phyloP scores from a whole-genome alignment of 2,113 vertebrate species.

The Brienomyrus brachyistius region DNA sequence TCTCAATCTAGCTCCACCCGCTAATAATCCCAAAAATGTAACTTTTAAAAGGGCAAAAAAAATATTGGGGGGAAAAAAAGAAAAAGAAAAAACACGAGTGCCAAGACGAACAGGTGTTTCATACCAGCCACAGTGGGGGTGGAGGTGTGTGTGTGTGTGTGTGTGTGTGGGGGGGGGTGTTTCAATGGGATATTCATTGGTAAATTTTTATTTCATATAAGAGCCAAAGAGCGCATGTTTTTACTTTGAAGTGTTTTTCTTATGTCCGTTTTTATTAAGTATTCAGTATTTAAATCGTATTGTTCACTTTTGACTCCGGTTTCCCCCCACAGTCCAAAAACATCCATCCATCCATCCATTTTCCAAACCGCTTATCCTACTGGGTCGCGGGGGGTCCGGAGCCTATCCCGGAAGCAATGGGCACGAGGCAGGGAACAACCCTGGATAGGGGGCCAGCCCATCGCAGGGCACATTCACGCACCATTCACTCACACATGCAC shows the following conservation, averaged over 20 bases:
- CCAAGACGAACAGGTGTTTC: background rate
- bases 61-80: background rate
- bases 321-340: too few relatives aligned
- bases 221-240: background rate
- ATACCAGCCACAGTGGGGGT: background rate
- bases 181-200: background rate
- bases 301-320: background rate
- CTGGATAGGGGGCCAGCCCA: too few relatives aligned
- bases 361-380: too few relatives aligned
- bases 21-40: conserved; percentile 14
- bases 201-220: background rate
- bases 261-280: background rate
- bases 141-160: too few relatives aligned
- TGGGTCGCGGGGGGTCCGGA: too few relatives aligned
- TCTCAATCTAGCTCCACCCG: background rate
- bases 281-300: background rate
- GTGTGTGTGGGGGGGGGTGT: background rate
- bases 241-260: background rate
- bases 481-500: too few relatives aligned
- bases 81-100: background rate
- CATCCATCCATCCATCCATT: too few relatives aligned
- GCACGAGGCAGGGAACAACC: too few relatives aligned
- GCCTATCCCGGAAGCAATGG: too few relatives aligned
- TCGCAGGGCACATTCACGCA: too few relatives aligned
- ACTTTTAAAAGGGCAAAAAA: background rate